These are phyloP conservation scores for Chionomys nivalis DNA, from an alignment of 2,113 vertebrate species.

Conservation along the genomic window DNA sequence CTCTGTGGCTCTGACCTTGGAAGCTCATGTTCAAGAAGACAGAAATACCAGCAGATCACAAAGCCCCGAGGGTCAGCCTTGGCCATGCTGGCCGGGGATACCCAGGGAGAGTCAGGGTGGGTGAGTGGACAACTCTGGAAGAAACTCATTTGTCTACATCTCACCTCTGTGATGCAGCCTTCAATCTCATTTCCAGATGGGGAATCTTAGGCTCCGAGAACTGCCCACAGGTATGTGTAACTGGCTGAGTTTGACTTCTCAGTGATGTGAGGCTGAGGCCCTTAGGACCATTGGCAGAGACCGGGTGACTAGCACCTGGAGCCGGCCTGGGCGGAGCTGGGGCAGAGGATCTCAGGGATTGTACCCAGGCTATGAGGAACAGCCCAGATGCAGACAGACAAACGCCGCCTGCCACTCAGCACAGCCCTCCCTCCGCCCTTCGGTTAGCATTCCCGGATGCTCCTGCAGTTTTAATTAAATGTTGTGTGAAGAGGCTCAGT, in stretches of 20 bases:
- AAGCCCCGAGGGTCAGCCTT: neutral
- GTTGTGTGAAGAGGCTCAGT: constrained; percentile 2
- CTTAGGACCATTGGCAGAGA: accelerated
- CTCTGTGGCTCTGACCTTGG: neutral
- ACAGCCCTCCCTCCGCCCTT: neutral
- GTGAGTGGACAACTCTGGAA: accelerated
- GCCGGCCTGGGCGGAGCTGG: neutral
- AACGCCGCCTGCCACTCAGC: neutral
- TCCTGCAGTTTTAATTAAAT: constrained; percentile 68
- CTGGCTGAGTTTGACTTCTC: too few relatives aligned
- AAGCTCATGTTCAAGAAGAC: neutral
- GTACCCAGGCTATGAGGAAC: accelerated
- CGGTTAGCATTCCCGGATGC: accelerated
- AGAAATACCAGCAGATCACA: neutral
- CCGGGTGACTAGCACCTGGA: accelerated
- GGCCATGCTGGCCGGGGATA: neutral
- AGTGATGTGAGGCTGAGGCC: accelerated
- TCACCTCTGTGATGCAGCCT: accelerated
- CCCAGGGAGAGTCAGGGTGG: accelerated
- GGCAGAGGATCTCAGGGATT: neutral
- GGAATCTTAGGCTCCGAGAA: neutral
- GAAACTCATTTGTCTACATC: neutral
- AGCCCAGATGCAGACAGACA: neutral
- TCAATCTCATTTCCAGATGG: neutral
- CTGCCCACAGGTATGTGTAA: neutral